Evolutionary conservation across 2,797 vertebrate genomes (phyloP), one percentile per base, ranked within the genome.

Genomic region (Mastacembelus armatus): DNA sequence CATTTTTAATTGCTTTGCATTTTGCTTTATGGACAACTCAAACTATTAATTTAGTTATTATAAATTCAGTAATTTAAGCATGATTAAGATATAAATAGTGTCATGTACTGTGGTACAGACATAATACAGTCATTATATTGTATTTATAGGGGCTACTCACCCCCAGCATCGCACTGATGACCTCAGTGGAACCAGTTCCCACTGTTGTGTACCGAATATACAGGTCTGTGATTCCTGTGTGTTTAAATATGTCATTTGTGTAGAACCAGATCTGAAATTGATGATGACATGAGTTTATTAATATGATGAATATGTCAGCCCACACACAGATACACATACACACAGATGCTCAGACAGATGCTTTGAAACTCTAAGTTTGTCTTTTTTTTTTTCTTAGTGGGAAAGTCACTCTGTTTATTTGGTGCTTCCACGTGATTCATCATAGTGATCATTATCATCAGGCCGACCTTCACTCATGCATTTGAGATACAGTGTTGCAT

Each of bases 211-310:
- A 98, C 81, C 96, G 96, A 59, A 97, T 94, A 61, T 94, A 83
- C 38, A 91, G 82, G 1, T 48, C 51, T 0, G 93, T 87, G 50
- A 98, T 94, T n/a, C 96, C 94, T 0, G 95, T 92, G 0, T 95
- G 91, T 86, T 91, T 85, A 3, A 98, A 98, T 83, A 98, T 97
- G 42, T 88, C 67, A 74, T 96, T 97, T 68, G 96, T 97, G 78
- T 97, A 98, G 90, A 96, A 98, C 96, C 96, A 97, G 86, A 97
- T 96, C 96, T 97, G 92, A 58, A 91, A 88, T 55, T 35, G 55
- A 80, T 29, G 85, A 26, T 5, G 29, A 77, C 35, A 60, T 2
- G 3, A 65, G 29, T 63, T 66, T 14, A 67, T 66, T 21, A 44
- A 39, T 9, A 48, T 36, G 36, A 62, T 44, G 18, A 35, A 68